Conservation (phyloP, 2,113 vertebrate species). For the Nothobranchius furzeri region DNA sequence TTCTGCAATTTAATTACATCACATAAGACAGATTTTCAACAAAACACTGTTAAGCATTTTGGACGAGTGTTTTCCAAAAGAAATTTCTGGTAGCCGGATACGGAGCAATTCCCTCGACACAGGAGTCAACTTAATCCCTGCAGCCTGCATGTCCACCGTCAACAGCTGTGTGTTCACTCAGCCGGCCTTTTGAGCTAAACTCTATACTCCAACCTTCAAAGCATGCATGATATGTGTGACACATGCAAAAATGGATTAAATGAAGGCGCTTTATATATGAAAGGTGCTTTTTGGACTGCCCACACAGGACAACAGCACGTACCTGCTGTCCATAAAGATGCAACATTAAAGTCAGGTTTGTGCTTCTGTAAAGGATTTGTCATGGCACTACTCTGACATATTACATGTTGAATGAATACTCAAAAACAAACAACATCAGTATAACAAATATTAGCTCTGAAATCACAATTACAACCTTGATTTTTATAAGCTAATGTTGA, state of each 20-base stretch:
- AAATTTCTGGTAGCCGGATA: slow-evolving; percentile 8
- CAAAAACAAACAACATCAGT: no score
- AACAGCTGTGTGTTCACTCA: slow-evolving; percentile 26
- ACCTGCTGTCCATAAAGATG: no score
- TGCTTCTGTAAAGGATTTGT: no score
- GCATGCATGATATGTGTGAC: background rate
- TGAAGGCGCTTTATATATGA: background rate
- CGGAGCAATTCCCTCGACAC: slow-evolving; percentile 7
- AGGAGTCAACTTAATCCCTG: slow-evolving; percentile 25
- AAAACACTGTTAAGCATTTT: background rate
- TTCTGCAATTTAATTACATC: no score
- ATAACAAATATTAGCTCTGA: no score
- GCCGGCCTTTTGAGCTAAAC: slow-evolving; percentile 2
- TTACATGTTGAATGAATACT: no score
- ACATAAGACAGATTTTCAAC: no score
- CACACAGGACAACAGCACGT: no score
- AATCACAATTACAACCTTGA: no score
- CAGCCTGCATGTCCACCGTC: slow-evolving; percentile 21
- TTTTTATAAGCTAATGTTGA: no score
- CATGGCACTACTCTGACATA: no score
- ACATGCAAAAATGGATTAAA: background rate
- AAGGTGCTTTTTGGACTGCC: background rate
- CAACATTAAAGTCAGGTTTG: no score
- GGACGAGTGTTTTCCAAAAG: slow-evolving; percentile 20
- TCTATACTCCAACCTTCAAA: background rate